phyloP scores from a whole-genome alignment of 2,797 vertebrate genomes.

The Sebastes nivosus region DNA sequence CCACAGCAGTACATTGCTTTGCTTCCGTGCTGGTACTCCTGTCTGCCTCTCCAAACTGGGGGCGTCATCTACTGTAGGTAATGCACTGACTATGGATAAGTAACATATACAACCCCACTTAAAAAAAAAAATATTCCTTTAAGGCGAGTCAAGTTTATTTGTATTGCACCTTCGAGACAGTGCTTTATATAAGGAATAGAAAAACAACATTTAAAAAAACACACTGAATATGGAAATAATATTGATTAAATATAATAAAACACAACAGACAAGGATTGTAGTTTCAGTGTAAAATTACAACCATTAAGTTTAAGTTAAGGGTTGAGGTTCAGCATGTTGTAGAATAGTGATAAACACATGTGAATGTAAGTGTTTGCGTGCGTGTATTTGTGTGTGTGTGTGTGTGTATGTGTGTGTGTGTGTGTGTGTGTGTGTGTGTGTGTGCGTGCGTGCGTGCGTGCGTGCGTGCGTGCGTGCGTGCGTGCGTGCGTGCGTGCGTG shows the following conservation, averaged over 20 bases:
- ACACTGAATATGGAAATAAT: neutral
- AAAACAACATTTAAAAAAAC: neutral
- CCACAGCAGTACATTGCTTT: no score
- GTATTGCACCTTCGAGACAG: neutral
- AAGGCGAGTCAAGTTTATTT: neutral
- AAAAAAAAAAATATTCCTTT: no score
- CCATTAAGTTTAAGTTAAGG: neutral
- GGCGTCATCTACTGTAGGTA: neutral
- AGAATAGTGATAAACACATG: neutral
- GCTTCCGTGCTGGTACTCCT: no score
- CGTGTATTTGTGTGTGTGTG: neutral
- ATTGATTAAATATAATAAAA: neutral
- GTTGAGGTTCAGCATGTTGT: neutral
- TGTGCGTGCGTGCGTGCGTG: neutral
- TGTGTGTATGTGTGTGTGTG: slow-evolving; percentile 2
- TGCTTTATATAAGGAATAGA: neutral
- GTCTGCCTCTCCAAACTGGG: neutral
- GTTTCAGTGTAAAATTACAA: neutral
- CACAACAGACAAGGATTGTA: neutral
- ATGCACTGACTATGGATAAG: neutral
- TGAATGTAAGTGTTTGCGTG: neutral
- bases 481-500: neutral
- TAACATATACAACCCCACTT: neutral
- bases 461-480: neutral
- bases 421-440: neutral